Base-by-base conservation (phyloP, 2,888 invertebrate genomes). In the Coecobrya sp. region DNA sequence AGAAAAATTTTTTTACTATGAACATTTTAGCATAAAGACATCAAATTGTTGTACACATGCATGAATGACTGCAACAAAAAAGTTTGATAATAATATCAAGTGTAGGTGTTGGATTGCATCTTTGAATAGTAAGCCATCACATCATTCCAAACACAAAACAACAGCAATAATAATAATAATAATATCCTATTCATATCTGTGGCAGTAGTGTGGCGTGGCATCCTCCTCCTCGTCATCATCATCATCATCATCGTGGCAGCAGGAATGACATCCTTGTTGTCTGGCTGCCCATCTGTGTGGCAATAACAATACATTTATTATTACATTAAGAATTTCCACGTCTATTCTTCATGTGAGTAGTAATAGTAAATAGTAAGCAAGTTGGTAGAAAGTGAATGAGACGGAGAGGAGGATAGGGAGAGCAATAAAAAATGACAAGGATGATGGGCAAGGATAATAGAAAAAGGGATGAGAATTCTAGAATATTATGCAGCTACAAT, bases 351-450 rank as follows among this genome's bases (percentile, higher is more conserved):
- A n/a, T n/a, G n/a, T n/a, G n/a, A n/a, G 59, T 19, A 3, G 4
- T 59, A n/a, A 59, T 4, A 2, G 59, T 8, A 55, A 8, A 55
- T 19, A 52, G 13, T n/a, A n/a, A n/a, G n/a, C n/a, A n/a, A n/a
- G 4, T 7, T 55, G n/a, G n/a, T 52, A 55, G 5, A 36, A 36
- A 36, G 36, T 36, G 36, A 36, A 36, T 36, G 36, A 36, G 36
- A 36, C 36, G 36, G 7, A 4, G n/a, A 55, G 62, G 82, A 36
- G 27, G 36, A 68, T 8, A 68, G 68, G 27, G 16, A 82, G 16
- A 25, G 62, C 85, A 65, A 85, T 65, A 85, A 85, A 82, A 85
- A 59, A 59, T 65, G 85, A 85, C 85, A 85, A 19, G 45, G 45
- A 85, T 68, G 65, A 45, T 76, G 45, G 22, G 7, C 8, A 42